Base-by-base conservation (phyloP, 2,113 vertebrate genomes). In the Syngnathus scovelli region DNA sequence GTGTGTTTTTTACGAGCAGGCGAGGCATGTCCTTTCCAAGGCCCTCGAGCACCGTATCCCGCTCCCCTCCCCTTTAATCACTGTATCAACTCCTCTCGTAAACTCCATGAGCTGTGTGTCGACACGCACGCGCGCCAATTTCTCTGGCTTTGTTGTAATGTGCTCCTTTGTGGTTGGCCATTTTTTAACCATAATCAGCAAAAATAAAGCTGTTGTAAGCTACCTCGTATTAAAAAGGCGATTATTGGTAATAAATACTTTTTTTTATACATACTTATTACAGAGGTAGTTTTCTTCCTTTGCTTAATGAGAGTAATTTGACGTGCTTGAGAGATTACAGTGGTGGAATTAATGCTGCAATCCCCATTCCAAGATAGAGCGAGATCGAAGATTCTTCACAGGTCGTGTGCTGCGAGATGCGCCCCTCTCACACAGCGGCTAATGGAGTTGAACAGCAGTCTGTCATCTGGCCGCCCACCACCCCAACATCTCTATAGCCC, bases 271-370 rank as follows among this genome's bases (percentile, higher is more conserved):
- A 66, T 94, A 93, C 94, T 96, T 98, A 98, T 97, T 96, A 95
- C 95, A 90, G 93, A 97, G 95, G 95, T 94, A 95, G 95, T 95
- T 95, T 96, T 95, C 90, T 92, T 94, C 87, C 91, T 89, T 78
- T 93, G 90, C 92, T 96, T 99, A 98, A 99, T 99, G 96, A 98
- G 94, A 93, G 95, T 95, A 98, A 98, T 99, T 98, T 96, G 95
- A 95, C 94, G 95, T 98, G 97, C 93, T 97, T 95, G 95, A 98
- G 95, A 93, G 94, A 97, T 97, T 95, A 93, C 93, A 92, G 93
- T 95, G 93, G 92, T 92, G 93, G 95, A 98, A 98, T 98, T 98
- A 99, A 98, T 98, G 95, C 94, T 85, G 93, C 96, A 97, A 93
- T 94, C 95, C 92, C 93, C 93, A 89, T 94, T 96, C 92, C 93